Conservation (phyloP, 1,140 invertebrate genomes). For the Drosophila simulans region DNA sequence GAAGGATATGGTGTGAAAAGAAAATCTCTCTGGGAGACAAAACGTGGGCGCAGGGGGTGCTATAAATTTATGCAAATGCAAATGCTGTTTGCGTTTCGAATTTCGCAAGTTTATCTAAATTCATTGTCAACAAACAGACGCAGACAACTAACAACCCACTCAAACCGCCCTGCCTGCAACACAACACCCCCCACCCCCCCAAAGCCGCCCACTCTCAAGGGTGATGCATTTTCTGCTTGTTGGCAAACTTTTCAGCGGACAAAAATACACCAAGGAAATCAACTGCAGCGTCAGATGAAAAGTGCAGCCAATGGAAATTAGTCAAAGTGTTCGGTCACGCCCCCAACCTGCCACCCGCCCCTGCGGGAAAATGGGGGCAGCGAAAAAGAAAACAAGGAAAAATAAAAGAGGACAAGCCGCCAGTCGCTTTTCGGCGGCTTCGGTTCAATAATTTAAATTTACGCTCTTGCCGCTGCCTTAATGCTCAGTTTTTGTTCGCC, state of each 20-base stretch:
- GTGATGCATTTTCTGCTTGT: constrained; percentile 41
- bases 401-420: no score
- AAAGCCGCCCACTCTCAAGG: not conserved
- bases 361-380: not conserved
- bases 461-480: constrained; percentile 21
- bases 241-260: constrained; percentile 60
- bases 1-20: constrained; percentile 16
- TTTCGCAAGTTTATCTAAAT: constrained; percentile 81
- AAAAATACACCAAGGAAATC: constrained; percentile 74
- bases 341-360: not conserved
- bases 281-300: constrained; percentile 54
- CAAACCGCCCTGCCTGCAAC: not conserved
- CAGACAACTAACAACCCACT: constrained; percentile 3
- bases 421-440: not conserved
- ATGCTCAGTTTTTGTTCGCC: constrained; percentile 13
- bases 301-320: constrained; percentile 62
- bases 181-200: not conserved
- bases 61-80: constrained; percentile 80
- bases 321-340: constrained; percentile 50
- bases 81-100: constrained; percentile 79
- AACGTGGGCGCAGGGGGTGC: not conserved
- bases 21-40: constrained; percentile 12
- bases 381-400: no score
- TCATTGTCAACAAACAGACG: constrained; percentile 79
- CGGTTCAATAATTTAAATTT: constrained; percentile 65